Evolutionary conservation across 2,888 invertebrate species (phyloP), one percentile per base, ranked within the genome.

Genomic region (Idaea dimidiata): DNA sequence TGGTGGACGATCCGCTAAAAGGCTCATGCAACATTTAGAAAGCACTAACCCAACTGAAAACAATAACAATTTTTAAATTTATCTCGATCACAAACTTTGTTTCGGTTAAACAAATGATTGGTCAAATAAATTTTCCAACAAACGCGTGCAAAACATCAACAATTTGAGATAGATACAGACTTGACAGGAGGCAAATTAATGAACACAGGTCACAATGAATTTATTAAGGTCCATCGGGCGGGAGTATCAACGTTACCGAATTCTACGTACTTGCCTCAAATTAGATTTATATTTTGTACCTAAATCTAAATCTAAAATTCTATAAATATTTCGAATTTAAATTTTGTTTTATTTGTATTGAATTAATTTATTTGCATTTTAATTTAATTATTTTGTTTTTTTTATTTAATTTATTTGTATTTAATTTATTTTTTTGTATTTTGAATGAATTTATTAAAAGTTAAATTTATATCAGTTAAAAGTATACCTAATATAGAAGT

Each of bases 71-170:
- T 78, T 82, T 79, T 72, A 80, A 82, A 79, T 83, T 82, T 83
- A 83, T 78, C 75, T 70, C 71, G 76, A 73, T 73, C 67, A 74
- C 77, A 78, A 83, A 84, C 81, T 84, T 83, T 81, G 72, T 43
- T 43, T 43, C 3, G 77, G 72, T 75, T 68, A 70, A 72, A 79
- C 80, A 77, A 87, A 82, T 86, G 82, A 87, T 87, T 82, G 84
- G 81, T 69, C 75, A 84, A 82, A 88, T 87, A 88, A 86, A 87
- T 89, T 83, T 73, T 76, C 59, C 75, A 79, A 78, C 79, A 82
- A 85, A 84, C 86, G 84, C 83, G 82, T 79, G 83, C 88, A 88
- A 88, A 90, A 89, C 89, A 89, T 88, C 87, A 88, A 88, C 88
- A 87, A 86, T 88, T 87, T 86, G 81, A 88, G 88, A 88, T 88